Evolutionary conservation across 2,113 vertebrate species (phyloP).

Genomic region (Tetrao urogallus): DNA sequence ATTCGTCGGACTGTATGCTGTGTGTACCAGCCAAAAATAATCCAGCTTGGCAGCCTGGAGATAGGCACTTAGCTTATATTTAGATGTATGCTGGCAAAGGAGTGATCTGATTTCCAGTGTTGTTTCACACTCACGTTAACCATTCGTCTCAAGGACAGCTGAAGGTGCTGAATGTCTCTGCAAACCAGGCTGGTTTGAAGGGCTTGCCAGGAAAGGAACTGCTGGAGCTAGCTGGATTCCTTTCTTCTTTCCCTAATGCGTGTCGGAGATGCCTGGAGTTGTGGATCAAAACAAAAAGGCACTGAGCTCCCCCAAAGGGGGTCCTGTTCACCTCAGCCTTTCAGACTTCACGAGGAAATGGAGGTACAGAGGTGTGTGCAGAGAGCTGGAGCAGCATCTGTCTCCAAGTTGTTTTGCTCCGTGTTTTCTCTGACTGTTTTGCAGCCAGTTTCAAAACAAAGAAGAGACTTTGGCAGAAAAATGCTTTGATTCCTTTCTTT

Average conservation of each 20-base stretch:
- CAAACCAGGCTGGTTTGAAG: conserved; percentile 37
- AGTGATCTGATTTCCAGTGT: conserved; percentile 40
- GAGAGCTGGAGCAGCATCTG: background rate
- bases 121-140: conserved; percentile 50
- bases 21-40: conserved; percentile 66
- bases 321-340: background rate
- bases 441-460: background rate
- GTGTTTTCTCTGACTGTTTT: background rate
- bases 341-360: background rate
- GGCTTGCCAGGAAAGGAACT: conserved; percentile 12
- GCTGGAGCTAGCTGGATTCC: background rate
- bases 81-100: conserved; percentile 62
- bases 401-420: background rate
- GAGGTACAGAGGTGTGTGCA: rapidly evolving
- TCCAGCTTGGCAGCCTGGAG: conserved; percentile 55
- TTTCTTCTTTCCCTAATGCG: background rate
- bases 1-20: conserved; percentile 50
- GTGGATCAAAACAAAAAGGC: background rate
- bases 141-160: conserved; percentile 66
- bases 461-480: background rate
- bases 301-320: background rate
- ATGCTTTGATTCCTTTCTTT: background rate
- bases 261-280: background rate
- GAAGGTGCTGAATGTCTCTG: conserved; percentile 68
- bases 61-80: conserved; percentile 67